Conservation (phyloP, 1,140 invertebrate species). For the Micrasema longulum region DNA sequence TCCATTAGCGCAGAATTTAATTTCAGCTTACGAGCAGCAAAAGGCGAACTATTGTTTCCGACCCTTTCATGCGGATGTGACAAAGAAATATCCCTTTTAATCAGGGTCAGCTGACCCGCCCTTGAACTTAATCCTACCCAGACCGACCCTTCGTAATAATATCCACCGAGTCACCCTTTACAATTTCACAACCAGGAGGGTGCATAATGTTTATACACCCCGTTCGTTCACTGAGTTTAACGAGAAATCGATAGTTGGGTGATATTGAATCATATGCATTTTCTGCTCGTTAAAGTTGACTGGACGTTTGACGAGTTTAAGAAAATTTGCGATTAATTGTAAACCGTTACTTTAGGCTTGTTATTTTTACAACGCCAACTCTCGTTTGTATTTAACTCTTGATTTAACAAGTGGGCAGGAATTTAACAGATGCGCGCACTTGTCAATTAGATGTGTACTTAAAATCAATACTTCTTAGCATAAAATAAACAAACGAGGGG, state of each 20-base stretch:
- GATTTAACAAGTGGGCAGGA: background rate
- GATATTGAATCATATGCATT: too few species aligned
- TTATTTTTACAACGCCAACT: too few species aligned
- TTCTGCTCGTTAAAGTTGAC: too few species aligned
- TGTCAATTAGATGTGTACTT: slow-evolving; percentile 5
- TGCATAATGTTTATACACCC: background rate
- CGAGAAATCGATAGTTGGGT: too few species aligned
- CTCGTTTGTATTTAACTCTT: too few species aligned
- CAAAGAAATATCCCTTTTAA: background rate
- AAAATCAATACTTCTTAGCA: background rate
- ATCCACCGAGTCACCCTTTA: background rate
- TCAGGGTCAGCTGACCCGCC: background rate
- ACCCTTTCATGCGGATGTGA: background rate
- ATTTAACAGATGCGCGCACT: slow-evolving; percentile 21
- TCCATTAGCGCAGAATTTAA: background rate
- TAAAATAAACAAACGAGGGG: too few species aligned
- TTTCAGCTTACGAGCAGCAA: background rate
- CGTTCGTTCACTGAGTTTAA: background rate
- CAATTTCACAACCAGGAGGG: background rate
- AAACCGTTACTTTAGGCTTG: too few species aligned
- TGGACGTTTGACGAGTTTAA: too few species aligned
- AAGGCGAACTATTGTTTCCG: background rate
- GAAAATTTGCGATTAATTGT: too few species aligned
- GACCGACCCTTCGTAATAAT: background rate
- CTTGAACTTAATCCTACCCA: background rate